Evolutionary conservation across 1,140 invertebrate species (phyloP).

Genomic region (Gonatopus flavifemur): DNA sequence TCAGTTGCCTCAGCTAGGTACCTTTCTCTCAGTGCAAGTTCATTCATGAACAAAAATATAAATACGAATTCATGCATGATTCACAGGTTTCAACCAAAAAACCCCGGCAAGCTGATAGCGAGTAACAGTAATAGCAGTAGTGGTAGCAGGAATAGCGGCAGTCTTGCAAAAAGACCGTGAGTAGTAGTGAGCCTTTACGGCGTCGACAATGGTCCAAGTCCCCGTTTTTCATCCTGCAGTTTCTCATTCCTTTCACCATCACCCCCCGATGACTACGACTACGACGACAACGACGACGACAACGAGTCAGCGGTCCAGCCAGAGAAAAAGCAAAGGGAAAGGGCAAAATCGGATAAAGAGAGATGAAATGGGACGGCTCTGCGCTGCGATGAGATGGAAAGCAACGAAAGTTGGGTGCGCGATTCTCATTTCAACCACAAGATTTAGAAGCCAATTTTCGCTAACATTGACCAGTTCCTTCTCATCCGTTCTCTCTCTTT

Average conservation of each 20-base stretch:
- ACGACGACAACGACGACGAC: too few relatives aligned
- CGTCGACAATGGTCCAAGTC: conserved; percentile 40
- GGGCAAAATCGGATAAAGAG: conserved; percentile 18
- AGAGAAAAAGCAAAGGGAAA: too few relatives aligned
- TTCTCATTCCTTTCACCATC: conserved; percentile 43
- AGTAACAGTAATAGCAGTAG: too few relatives aligned
- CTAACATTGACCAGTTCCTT: conserved; percentile 42
- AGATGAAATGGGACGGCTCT: conserved; percentile 7
- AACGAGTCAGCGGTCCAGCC: conserved; percentile 12
- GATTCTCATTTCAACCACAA: conserved; percentile 46
- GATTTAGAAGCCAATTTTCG: conserved; percentile 56
- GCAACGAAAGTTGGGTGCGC: conserved; percentile 11
- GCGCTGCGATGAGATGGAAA: conserved; percentile 9
- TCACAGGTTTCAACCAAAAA: too few relatives aligned
- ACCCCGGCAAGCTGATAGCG: too few relatives aligned
- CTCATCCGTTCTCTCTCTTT: conserved; percentile 10
- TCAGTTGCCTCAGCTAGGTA: too few relatives aligned
- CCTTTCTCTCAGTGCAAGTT: too few relatives aligned
- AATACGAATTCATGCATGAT: too few relatives aligned
- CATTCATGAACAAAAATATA: too few relatives aligned
- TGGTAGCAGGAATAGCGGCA: too few relatives aligned
- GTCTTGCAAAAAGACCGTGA: too few relatives aligned
- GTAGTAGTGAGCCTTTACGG: conserved; percentile 41
- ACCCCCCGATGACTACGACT: too few relatives aligned
- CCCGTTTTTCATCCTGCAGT: conserved; percentile 24